Evolutionary conservation across 2,797 vertebrate genomes (phyloP).

Genomic region (Enteromius thamalakanensis): DNA sequence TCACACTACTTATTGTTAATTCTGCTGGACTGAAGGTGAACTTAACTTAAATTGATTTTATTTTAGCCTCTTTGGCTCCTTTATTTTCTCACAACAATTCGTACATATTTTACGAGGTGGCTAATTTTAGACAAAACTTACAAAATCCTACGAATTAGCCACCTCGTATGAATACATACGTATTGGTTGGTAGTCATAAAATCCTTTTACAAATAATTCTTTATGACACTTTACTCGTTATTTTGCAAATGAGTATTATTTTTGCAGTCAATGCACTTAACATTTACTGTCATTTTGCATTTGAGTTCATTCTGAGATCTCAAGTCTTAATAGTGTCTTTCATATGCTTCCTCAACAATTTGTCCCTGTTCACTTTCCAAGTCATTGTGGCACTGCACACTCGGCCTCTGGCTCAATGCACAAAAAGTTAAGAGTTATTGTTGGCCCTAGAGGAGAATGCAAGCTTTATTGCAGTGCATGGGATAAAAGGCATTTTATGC

Average conservation of each 20-base stretch:
- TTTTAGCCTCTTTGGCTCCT: background rate
- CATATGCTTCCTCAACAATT: background rate
- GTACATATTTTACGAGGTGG: too few species aligned
- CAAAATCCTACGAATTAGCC: too few species aligned
- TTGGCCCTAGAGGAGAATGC: slow-evolving; percentile 30
- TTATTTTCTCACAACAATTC: background rate
- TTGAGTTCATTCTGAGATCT: slow-evolving; percentile 14
- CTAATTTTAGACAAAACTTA: too few species aligned
- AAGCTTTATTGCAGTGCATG: slow-evolving; percentile 31
- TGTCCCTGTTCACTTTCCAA: slow-evolving; percentile 25
- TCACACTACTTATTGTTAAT: slow-evolving; percentile 21
- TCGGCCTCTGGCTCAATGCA: slow-evolving; percentile 27
- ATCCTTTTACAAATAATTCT: slow-evolving; percentile 4
- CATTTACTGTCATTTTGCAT: slow-evolving; percentile 7
- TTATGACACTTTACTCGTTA: background rate
- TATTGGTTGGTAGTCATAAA: background rate
- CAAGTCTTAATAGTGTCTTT: slow-evolving; percentile 9
- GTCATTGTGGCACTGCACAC: slow-evolving; percentile 5
- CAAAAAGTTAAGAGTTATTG: slow-evolving; percentile 42
- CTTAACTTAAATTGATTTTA: background rate
- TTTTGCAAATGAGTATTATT: background rate
- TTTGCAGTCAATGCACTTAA: background rate
- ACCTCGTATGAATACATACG: too few species aligned
- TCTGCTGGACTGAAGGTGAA: background rate
- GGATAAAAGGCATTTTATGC: slow-evolving; percentile 27